Conservation (phyloP, 30 jellyfish, hydroid and myxozoan genomes). For the Hydractinia echinata region DNA sequence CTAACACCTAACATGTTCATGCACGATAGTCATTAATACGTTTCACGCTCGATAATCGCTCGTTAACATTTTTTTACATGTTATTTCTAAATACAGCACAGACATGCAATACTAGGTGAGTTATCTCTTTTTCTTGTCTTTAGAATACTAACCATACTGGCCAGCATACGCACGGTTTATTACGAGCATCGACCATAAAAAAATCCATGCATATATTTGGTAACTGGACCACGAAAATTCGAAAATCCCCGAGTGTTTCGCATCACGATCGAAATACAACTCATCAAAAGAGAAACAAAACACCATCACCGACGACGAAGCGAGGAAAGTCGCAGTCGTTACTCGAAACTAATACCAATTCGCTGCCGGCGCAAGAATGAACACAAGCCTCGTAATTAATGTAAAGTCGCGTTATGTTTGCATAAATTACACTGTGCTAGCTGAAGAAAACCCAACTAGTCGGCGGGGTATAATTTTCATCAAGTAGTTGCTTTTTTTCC, state of each 20-base stretch:
- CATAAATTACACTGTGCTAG: too few species aligned
- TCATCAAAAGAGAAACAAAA: slow-evolving; percentile 8
- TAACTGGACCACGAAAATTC: neutral
- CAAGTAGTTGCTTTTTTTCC: too few species aligned
- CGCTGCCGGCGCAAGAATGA: too few species aligned
- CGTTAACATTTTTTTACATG: too few species aligned
- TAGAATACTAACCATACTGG: neutral
- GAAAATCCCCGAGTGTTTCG: neutral
- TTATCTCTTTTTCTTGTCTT: neutral
- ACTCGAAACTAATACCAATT: neutral
- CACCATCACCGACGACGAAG: slow-evolving; percentile 1
- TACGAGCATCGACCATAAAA: slow-evolving; percentile 2
- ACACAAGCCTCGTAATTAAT: too few species aligned
- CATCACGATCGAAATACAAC: neutral
- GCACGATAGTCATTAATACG: neutral
- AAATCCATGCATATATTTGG: slow-evolving; percentile 1
- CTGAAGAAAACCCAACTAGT: too few species aligned
- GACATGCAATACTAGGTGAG: neutral
- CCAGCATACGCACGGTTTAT: too few species aligned
- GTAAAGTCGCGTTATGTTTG: too few species aligned
- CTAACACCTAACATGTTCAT: neutral
- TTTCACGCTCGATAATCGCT: too few species aligned
- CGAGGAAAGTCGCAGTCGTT: slow-evolving; percentile 7
- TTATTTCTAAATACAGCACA: neutral
- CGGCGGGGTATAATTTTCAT: too few species aligned